Evolutionary conservation across 1,140 invertebrate species (phyloP), one percentile per base, ranked within the genome.

Genomic region (Drosophila navojoa): DNA sequence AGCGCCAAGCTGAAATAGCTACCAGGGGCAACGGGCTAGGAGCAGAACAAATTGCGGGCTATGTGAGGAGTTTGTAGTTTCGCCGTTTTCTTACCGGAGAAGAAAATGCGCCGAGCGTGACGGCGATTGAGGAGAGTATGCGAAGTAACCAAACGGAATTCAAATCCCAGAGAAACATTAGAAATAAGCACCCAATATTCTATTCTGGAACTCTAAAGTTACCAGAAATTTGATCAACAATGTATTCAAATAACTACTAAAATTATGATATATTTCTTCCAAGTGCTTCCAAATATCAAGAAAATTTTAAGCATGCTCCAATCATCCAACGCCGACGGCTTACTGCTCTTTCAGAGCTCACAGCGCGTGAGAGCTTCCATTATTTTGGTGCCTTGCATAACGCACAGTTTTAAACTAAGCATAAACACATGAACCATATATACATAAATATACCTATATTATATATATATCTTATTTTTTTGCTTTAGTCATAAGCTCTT

Each of bases 21-120:
- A 29, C 44, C 15, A 44, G 40, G 44, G 40, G n/a, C 94, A 94
- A 76, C 90, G 92, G 15, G 13, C 13, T 7, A 32, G 94, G 69
- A 4, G 16, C 29, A 38, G 3, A 22, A 52, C 29, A 13, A 25
- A 49, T 19, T 16, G 50, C 15, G 52, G 10, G 15, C 9, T 13
- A 22, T 29, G 29, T 47, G 22, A 59, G 35, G 35, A 40, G 32
- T 45, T 38, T 53, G 50, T 40, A 45, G 92, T 93, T 70, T 94
- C 92, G 91, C 60, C 80, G 67, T 89, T 87, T 90, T 89, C 84
- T 89, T 89, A 89, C 84, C 50, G 55, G 87, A 72, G 71, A 77
- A 72, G 72, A 79, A 85, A 91, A 78, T 80, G 90, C 42, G 72
- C 77, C 55, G 90, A 81, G 77, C 70, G 60, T 45, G 67, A 58